Percentiles rank a stretch among this genome's conserved stretches.
Conservation (phyloP, 1,140 invertebrate species). For the Pomacea maculata region DNA sequence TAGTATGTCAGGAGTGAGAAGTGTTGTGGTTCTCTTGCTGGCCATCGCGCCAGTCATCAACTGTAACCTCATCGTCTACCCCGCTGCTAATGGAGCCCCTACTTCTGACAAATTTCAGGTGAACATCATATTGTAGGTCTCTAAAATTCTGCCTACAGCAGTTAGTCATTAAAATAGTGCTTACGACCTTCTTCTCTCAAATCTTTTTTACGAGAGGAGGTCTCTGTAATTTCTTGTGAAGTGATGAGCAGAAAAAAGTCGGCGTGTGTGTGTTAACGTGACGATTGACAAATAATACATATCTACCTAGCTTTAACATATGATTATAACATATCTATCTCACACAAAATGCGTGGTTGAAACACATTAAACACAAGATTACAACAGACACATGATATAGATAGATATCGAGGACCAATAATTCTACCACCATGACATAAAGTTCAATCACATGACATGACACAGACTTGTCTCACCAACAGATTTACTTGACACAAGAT, state of each 20-base stretch:
- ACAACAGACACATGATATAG: too few relatives aligned
- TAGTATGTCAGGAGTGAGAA: too few relatives aligned
- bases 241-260: background rate
- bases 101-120: slow-evolving; percentile 15
- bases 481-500: background rate
- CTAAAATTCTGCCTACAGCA: too few relatives aligned
- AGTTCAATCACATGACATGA: background rate
- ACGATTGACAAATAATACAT: too few relatives aligned
- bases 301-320: too few relatives aligned
- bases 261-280: background rate
- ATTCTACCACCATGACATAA: background rate
- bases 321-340: too few relatives aligned
- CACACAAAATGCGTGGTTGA: too few relatives aligned
- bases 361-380: too few relatives aligned
- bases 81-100: background rate
- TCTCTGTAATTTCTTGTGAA: background rate
- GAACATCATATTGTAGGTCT: background rate
- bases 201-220: background rate
- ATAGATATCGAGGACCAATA: background rate
- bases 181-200: background rate
- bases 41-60: background rate
- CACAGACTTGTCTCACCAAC: background rate
- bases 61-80: slow-evolving; percentile 12
- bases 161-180: too few relatives aligned
- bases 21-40: background rate